A percentile compares a stretch with the other conserved stretches of the same genome.
phyloP scores from a whole-genome alignment of 2,113 vertebrate genomes.

The Craseonycteris thonglongyai region DNA sequence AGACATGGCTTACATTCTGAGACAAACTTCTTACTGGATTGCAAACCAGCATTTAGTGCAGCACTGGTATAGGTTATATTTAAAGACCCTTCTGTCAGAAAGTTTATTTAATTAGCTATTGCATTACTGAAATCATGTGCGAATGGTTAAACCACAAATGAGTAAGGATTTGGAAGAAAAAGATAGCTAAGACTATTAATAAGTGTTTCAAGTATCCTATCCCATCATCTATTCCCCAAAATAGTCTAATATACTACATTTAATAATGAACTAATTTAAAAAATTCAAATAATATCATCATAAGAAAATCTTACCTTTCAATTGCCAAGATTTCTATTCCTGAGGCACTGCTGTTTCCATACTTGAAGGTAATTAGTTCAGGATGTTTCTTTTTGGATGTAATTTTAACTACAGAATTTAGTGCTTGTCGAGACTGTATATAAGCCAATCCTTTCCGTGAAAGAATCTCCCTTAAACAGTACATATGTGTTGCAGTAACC shows the following conservation, averaged over 20 bases:
- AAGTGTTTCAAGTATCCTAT: neutral
- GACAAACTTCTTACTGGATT: neutral
- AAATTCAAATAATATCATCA: neutral
- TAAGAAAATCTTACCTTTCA: conserved; percentile 87
- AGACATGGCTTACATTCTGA: neutral
- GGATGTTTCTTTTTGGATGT: conserved; percentile 99
- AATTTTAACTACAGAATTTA: conserved; percentile 98
- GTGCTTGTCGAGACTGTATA: conserved; percentile 96
- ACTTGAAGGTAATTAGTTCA: conserved; percentile 98
- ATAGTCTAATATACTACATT: neutral
- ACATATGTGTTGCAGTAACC: conserved; percentile 98
- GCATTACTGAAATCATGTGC: neutral
- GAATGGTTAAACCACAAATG: neutral
- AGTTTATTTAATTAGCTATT: neutral
- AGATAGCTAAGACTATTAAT: neutral
- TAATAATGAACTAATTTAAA: neutral
- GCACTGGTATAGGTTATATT: neutral
- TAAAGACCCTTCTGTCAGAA: neutral
- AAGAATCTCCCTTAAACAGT: conserved; percentile 95
- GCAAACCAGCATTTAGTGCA: neutral
- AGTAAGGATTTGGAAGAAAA: neutral
- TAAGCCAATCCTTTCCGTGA: conserved; percentile 94
- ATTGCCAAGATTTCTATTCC: conserved; percentile 95
- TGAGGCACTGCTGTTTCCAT: conserved; percentile 92
- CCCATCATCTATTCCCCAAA: neutral